Percentiles rank a stretch among this genome's conserved stretches.
Conservation (phyloP, 2,113 vertebrate species). For the Zonotrichia leucophrys region DNA sequence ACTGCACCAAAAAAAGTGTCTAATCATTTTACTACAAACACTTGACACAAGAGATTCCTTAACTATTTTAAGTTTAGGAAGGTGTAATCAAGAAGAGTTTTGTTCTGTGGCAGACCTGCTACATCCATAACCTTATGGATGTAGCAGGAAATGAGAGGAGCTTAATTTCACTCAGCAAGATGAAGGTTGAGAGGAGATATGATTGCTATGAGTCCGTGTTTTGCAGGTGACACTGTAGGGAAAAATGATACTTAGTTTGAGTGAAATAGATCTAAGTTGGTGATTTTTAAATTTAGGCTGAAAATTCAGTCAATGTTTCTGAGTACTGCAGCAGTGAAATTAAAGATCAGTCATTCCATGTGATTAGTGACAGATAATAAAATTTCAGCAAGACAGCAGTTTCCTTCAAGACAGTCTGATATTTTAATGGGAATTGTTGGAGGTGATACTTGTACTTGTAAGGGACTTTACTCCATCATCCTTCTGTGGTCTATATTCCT, state of each 20-base stretch:
- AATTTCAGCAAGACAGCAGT: background rate
- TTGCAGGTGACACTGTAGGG: background rate
- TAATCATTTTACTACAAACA: background rate
- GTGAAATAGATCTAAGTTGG: background rate
- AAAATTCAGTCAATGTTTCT: background rate
- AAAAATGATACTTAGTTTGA: background rate
- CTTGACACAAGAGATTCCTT: background rate
- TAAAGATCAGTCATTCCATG: background rate
- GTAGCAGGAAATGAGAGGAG: background rate
- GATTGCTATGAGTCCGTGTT: background rate
- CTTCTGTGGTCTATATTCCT: background rate
- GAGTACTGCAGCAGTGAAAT: background rate
- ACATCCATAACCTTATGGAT: background rate
- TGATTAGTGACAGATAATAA: background rate
- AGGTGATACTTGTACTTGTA: background rate
- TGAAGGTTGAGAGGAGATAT: background rate
- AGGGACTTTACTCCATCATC: background rate
- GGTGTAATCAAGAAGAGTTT: background rate
- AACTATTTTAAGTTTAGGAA: background rate
- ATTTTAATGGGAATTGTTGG: background rate
- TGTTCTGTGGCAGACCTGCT: background rate
- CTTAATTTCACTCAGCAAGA: background rate
- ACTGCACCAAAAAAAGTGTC: background rate
- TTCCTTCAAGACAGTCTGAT: background rate
- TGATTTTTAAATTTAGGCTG: background rate